phyloP scores from a whole-genome alignment of 1,140 invertebrate species.

The Diorhabda carinulata region DNA sequence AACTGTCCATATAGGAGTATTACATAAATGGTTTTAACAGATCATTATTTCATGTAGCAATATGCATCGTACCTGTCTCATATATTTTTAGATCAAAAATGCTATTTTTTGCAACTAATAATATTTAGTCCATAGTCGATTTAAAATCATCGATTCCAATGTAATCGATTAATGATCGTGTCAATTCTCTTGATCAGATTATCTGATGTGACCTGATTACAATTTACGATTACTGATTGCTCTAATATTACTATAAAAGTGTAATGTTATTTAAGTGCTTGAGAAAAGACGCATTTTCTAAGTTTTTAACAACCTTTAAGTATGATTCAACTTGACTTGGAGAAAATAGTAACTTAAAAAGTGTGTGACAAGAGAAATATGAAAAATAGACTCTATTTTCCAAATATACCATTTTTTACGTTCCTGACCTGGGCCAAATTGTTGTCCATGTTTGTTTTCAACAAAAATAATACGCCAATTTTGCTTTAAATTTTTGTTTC shows the following conservation, averaged over 20 bases:
- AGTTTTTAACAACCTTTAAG: neutral
- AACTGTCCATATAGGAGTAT: too few relatives aligned
- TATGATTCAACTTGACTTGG: neutral
- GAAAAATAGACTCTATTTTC: neutral
- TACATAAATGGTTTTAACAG: too few relatives aligned
- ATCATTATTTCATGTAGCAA: too few relatives aligned
- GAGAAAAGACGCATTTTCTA: neutral
- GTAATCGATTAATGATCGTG: too few relatives aligned
- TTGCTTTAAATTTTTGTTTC: conserved; percentile 10
- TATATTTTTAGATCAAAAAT: too few relatives aligned
- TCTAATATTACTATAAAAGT: neutral
- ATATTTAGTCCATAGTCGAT: too few relatives aligned
- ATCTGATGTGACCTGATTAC: too few relatives aligned
- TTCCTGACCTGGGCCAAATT: conserved; percentile 27
- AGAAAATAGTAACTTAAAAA: neutral
- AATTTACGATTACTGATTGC: too few relatives aligned
- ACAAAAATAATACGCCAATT: conserved; percentile 20
- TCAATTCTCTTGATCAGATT: too few relatives aligned
- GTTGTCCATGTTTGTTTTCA: conserved; percentile 23
- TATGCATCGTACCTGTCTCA: too few relatives aligned
- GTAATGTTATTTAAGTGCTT: neutral
- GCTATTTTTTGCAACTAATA: too few relatives aligned
- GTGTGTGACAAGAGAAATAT: neutral
- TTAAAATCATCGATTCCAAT: too few relatives aligned
- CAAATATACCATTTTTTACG: neutral